These are phyloP conservation scores for Caiman crocodilus DNA, from an alignment of 2,797 vertebrate species.

Conservation along the genomic window DNA sequence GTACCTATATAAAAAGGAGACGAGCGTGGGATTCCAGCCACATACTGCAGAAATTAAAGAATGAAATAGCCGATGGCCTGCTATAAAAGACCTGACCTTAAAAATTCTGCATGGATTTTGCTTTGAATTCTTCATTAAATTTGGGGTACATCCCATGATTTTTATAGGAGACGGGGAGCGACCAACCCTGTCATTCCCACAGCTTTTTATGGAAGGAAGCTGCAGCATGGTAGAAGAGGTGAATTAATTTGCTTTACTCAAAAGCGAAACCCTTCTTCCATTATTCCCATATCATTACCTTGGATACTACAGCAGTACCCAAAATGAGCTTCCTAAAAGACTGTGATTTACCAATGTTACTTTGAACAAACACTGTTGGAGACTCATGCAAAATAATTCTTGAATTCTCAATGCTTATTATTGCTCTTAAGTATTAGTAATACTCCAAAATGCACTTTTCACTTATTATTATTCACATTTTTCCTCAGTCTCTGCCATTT, in stretches of 20 bases:
- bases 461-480: neutral
- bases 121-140: neutral
- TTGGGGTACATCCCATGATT: neutral
- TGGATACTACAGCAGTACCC: neutral
- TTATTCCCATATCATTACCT: too few relatives aligned
- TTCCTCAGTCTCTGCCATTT: neutral
- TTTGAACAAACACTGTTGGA: neutral
- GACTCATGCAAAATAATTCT: accelerated
- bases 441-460: accelerated
- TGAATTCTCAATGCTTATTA: neutral
- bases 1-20: neutral
- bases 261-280: too few relatives aligned
- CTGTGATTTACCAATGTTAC: neutral
- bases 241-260: too few relatives aligned
- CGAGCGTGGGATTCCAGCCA: constrained; percentile 46
- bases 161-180: accelerated
- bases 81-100: neutral
- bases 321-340: accelerated
- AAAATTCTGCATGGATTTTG: neutral
- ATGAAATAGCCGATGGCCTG: constrained; percentile 62
- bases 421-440: neutral
- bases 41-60: constrained; percentile 7
- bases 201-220: neutral
- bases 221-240: too few relatives aligned
- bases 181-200: neutral